These are phyloP conservation scores for Sceliomorpha sp. DNA, from an alignment of 2,888 invertebrate genomes.

Conservation along the genomic window DNA sequence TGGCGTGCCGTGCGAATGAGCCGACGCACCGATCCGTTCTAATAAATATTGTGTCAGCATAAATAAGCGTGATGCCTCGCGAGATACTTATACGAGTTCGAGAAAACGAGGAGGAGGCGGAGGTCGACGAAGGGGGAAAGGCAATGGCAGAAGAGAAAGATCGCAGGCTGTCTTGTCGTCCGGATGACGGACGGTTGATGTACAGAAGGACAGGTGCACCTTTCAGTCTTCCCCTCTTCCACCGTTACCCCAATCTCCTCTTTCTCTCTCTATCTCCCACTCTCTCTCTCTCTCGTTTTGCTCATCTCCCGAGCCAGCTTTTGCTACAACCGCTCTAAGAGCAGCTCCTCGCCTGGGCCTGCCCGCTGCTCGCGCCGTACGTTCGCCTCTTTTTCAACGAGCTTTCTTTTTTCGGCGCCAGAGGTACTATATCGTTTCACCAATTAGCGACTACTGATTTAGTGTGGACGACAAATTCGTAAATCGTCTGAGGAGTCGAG, in stretches of 20 bases:
- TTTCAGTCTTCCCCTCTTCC: slow-evolving; percentile 31
- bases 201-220: slow-evolving; percentile 77
- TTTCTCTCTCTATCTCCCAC: slow-evolving; percentile 24
- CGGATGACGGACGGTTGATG: slow-evolving; percentile 71
- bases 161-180: slow-evolving; percentile 38
- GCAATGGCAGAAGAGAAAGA: slow-evolving; percentile 30
- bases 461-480: no score
- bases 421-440: slow-evolving; percentile 41
- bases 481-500: no score
- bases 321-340: neutral
- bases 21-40: slow-evolving; percentile 78
- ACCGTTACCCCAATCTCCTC: slow-evolving; percentile 11
- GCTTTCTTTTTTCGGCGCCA: slow-evolving; percentile 42
- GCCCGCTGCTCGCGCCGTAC: no score
- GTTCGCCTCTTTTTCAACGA: slow-evolving; percentile 4
- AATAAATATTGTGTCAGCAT: slow-evolving; percentile 80
- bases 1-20: slow-evolving; percentile 63
- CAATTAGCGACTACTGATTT: slow-evolving; percentile 32
- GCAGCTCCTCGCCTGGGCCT: neutral
- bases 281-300: no score
- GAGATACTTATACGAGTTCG: slow-evolving; percentile 49
- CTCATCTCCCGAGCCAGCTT: no score
- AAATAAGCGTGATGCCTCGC: slow-evolving; percentile 75
- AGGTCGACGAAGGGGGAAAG: slow-evolving; percentile 35
- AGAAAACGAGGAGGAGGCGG: slow-evolving; percentile 26